Evolutionary conservation across 2,797 vertebrate species (phyloP).

Genomic region (Muscicapa striata): DNA sequence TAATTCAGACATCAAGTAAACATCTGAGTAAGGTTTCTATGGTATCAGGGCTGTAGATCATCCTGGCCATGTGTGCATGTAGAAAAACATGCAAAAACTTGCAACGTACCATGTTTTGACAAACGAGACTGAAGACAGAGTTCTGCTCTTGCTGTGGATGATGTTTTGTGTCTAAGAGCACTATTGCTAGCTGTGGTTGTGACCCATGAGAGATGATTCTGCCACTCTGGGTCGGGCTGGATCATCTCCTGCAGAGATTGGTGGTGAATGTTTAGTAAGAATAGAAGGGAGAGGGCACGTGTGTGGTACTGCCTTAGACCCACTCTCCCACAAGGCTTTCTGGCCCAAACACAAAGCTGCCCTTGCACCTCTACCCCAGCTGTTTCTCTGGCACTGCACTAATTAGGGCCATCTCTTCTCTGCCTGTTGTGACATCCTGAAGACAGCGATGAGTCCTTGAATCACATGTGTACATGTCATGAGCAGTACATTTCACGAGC

Average conservation of each 20-base stretch:
- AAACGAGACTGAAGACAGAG: neutral
- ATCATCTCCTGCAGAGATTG: neutral
- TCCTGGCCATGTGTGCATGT: neutral
- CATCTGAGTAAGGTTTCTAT: neutral
- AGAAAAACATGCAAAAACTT: neutral
- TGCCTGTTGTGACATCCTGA: neutral
- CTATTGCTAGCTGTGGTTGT: neutral
- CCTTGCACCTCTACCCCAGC: neutral
- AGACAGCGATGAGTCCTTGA: neutral
- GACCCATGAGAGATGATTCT: neutral
- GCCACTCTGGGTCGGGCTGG: neutral
- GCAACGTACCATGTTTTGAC: neutral
- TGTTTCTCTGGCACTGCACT: rapidly evolving
- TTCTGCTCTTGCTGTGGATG: neutral
- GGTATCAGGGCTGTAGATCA: neutral
- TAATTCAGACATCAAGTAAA: neutral
- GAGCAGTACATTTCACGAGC: neutral
- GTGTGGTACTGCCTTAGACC: neutral
- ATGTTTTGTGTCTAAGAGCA: neutral
- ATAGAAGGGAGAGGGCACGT: neutral
- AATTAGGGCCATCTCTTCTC: neutral
- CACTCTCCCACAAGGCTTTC: neutral
- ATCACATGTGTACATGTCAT: rapidly evolving
- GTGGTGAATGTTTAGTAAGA: neutral
- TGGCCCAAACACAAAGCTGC: neutral